Percentiles rank a stretch among this genome's conserved stretches.
Evolutionary conservation across 2,888 invertebrate genomes (phyloP).

Genomic region (Xylocampa areola): DNA sequence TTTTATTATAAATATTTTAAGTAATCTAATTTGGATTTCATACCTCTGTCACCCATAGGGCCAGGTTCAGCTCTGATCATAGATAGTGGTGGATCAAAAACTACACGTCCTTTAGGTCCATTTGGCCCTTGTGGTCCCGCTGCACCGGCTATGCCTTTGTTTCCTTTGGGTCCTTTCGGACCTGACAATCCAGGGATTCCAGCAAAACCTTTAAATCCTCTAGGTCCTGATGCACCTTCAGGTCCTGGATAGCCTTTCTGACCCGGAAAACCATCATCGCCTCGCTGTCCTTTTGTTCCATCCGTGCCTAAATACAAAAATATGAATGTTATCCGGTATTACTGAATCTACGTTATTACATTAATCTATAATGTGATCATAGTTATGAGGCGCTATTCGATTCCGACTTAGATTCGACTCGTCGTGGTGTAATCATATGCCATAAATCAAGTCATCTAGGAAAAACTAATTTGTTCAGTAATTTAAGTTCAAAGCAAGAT

Average conservation of each 20-base stretch:
- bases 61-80: slow-evolving; percentile 84
- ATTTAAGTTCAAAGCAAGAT: too few relatives aligned
- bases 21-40: slow-evolving; percentile 43
- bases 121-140: slow-evolving; percentile 88
- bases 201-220: slow-evolving; percentile 70
- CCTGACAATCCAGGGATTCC: slow-evolving; percentile 88
- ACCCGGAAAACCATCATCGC: slow-evolving; percentile 77
- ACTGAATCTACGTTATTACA: neutral
- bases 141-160: slow-evolving; percentile 77
- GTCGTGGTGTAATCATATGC: too few relatives aligned
- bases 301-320: slow-evolving; percentile 69
- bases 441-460: too few relatives aligned
- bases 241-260: slow-evolving; percentile 73
- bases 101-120: slow-evolving; percentile 81
- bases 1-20: too few relatives aligned
- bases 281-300: slow-evolving; percentile 76
- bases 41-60: slow-evolving; percentile 90
- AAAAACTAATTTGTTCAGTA: too few relatives aligned
- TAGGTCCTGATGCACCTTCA: slow-evolving; percentile 73
- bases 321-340: neutral
- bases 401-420: too few relatives aligned
- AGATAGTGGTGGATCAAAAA: slow-evolving; percentile 67
- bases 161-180: slow-evolving; percentile 82
- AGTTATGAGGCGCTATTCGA: too few relatives aligned
- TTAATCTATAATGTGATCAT: too few relatives aligned